phyloP scores from a whole-genome alignment of 2,797 vertebrate species.

The Phrynocephalus guinanensis region DNA sequence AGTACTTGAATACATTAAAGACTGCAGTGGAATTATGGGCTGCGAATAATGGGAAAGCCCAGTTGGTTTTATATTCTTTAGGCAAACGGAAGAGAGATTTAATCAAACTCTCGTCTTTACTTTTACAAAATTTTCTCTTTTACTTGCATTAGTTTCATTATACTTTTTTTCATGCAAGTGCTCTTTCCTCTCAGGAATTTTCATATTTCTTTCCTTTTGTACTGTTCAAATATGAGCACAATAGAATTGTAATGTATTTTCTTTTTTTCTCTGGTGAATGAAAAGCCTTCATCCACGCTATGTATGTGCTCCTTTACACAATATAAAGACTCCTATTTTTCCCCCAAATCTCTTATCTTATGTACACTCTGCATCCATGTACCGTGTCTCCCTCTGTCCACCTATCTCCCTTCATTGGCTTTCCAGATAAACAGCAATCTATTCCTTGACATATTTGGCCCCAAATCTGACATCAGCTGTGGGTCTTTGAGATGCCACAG shows the following conservation, averaged over 20 bases:
- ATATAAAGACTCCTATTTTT: not conserved
- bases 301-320: not conserved
- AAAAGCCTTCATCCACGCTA: not conserved
- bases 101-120: conserved; percentile 9
- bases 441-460: too few species aligned
- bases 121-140: conserved; percentile 11
- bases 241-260: not conserved
- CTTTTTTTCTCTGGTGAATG: not conserved
- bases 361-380: not conserved
- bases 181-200: not conserved
- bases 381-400: too few species aligned
- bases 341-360: too few species aligned
- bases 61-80: conserved; percentile 1
- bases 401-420: too few species aligned
- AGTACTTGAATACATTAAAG: conserved; percentile 16
- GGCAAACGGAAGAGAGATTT: conserved; percentile 5
- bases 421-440: too few species aligned
- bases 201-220: not conserved
- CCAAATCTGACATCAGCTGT: too few species aligned
- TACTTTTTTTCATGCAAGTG: not conserved
- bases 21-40: not conserved
- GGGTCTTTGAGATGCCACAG: too few species aligned
- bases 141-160: not conserved
- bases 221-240: too few species aligned
- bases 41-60: not conserved